Conservation (phyloP, 2,797 vertebrate genomes). For the Notamacropus eugenii region DNA sequence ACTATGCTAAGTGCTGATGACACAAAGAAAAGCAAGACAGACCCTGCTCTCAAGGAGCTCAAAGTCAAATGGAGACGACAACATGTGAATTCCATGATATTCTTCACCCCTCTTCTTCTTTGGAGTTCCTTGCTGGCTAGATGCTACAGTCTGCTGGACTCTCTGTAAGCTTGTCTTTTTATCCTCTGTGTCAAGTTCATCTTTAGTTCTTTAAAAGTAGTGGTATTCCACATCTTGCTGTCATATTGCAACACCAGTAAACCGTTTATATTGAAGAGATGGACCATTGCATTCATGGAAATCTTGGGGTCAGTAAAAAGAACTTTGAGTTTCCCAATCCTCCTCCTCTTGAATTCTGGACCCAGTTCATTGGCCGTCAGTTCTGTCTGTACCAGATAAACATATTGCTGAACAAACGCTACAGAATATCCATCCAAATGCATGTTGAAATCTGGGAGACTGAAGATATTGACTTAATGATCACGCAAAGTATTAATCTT, state of each 20-base stretch:
- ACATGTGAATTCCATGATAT: neutral
- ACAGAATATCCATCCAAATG: neutral
- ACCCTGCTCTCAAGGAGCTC: neutral
- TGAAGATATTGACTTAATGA: neutral
- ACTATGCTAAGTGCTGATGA: neutral
- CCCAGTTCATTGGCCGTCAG: neutral
- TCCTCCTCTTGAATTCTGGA: neutral
- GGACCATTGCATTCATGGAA: neutral
- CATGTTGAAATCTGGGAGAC: neutral
- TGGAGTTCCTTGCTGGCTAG: neutral
- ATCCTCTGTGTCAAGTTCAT: neutral
- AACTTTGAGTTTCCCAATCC: neutral
- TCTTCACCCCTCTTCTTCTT: neutral
- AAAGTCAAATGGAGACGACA: neutral
- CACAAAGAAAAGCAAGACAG: neutral
- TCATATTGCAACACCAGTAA: neutral
- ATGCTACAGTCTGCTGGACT: neutral
- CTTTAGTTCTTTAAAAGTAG: neutral
- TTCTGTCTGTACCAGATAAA: neutral
- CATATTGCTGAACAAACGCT: neutral
- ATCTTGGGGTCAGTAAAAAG: neutral
- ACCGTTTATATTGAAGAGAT: neutral
- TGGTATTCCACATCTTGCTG: neutral
- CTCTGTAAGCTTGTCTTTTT: neutral
- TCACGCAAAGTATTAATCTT: neutral